Percentiles rank a stretch among this genome's conserved stretches.
Conservation (phyloP, 1,140 invertebrate species). For the Drosophila aff. region DNA sequence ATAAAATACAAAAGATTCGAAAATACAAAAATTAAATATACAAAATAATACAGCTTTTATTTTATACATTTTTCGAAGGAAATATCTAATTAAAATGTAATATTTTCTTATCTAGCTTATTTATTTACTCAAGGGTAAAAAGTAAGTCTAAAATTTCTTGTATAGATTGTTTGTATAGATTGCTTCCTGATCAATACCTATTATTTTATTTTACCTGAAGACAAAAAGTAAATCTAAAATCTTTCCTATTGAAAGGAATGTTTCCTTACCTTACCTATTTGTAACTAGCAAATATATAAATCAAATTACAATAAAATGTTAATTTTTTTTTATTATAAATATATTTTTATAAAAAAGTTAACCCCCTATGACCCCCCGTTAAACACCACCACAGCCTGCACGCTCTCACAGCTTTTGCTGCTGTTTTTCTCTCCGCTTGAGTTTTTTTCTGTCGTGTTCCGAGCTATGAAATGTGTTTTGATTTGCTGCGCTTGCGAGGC, state of each 20-base stretch:
- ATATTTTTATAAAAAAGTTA: neutral
- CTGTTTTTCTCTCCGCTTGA: conserved; percentile 22
- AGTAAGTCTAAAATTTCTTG: no score
- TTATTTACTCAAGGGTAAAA: neutral
- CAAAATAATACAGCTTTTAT: neutral
- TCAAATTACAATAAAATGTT: neutral
- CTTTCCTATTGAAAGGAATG: neutral
- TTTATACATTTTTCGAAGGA: neutral
- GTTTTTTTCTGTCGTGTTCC: conserved; percentile 32
- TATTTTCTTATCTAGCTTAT: neutral
- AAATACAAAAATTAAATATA: neutral
- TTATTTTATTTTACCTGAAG: neutral
- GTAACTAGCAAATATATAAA: neutral
- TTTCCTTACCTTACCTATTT: neutral
- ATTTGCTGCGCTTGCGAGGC: conserved; percentile 82
- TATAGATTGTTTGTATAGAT: neutral
- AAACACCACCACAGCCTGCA: conserved; percentile 2
- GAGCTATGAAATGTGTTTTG: conserved; percentile 80
- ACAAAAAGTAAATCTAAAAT: no score
- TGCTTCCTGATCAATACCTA: neutral
- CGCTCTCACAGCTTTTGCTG: conserved; percentile 27
- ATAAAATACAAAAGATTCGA: neutral
- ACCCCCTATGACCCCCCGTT: neutral
- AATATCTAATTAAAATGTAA: neutral
- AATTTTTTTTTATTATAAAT: no score